Base-by-base conservation (phyloP, 2,797 vertebrate genomes). In the Halcyon leucocephala region DNA sequence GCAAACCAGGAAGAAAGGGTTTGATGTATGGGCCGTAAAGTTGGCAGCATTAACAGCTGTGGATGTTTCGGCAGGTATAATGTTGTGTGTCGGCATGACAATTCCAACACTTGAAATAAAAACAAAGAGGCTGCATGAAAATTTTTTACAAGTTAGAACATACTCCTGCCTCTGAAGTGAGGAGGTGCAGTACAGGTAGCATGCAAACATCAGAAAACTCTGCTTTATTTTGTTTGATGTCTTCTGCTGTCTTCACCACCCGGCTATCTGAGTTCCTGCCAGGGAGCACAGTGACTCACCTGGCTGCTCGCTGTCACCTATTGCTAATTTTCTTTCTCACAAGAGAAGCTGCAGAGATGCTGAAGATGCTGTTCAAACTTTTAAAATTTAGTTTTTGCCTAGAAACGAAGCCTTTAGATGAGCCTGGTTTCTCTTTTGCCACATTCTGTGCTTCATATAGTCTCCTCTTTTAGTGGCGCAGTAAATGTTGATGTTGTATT, bases 31-130 rank as follows among this genome's bases (percentile, higher is more conserved):
- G 79, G 25, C 70, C 0, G 0, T 76, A 5, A 87, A 83, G 29
- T 33, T 88, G 80, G 61, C 76, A 86, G 29, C 46, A 14, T 42
- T 51, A 65, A 79, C 77, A 81, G 24, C 65, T 52, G 46, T 49
- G 80, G 72, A 44, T 95, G 67, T 86, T 89, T 82, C 90, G 82
- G 73, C 88, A 86, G 51, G 64, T 81, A 41, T 22, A 14, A 41
- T 33, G 65, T 48, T 76, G 69, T 62, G 35, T 55, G 69, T 91
- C 4, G 46, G 66, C 62, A 60, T 79, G 76, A 73, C 54, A 69
- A 51, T 86, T 90, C 61, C 19, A 41, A 35, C 12, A 54, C 57
- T 65, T 78, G 57, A 72, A 89, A 58, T 74, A 8, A 85, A 89
- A 85, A 81, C 67, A 92, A 64, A 93, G 78, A 64, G 26, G 19